Percentiles rank a stretch among this genome's conserved stretches.
phyloP scores from a whole-genome alignment of 2,113 vertebrate genomes.

The Upupa epops region DNA sequence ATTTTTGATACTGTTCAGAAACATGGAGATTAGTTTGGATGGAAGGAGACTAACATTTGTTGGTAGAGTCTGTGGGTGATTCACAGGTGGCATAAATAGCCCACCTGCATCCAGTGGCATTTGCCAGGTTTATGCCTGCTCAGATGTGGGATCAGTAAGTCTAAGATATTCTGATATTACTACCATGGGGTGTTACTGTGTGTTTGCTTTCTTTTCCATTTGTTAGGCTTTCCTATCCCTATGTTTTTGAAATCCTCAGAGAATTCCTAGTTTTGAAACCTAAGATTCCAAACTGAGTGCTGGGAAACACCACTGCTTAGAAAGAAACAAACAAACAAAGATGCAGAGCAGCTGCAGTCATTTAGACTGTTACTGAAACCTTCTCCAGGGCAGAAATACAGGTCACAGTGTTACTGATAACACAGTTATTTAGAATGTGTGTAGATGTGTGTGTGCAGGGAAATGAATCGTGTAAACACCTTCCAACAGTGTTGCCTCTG shows the following conservation, averaged over 20 bases:
- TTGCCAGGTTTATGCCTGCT: background rate
- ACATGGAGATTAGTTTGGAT: background rate
- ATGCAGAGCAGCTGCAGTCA: background rate
- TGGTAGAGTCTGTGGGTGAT: background rate
- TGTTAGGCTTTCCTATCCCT: background rate
- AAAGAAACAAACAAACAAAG: background rate
- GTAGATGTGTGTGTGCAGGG: accelerated
- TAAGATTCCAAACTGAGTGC: background rate
- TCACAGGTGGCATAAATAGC: background rate
- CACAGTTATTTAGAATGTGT: background rate
- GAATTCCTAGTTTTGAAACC: background rate
- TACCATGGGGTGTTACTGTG: background rate
- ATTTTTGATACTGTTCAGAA: background rate
- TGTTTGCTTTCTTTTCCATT: background rate
- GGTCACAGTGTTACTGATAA: background rate
- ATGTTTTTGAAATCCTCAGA: background rate
- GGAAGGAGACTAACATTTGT: background rate
- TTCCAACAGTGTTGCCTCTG: accelerated
- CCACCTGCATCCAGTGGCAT: background rate
- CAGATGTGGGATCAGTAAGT: background rate
- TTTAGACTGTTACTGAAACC: background rate
- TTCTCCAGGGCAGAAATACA: background rate
- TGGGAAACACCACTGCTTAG: background rate
- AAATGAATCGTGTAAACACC: background rate
- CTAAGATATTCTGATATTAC: background rate